A percentile compares a stretch with the other conserved stretches of the same genome.
phyloP scores from a whole-genome alignment of 2,113 vertebrate genomes.

The Pedionomus torquatus region DNA sequence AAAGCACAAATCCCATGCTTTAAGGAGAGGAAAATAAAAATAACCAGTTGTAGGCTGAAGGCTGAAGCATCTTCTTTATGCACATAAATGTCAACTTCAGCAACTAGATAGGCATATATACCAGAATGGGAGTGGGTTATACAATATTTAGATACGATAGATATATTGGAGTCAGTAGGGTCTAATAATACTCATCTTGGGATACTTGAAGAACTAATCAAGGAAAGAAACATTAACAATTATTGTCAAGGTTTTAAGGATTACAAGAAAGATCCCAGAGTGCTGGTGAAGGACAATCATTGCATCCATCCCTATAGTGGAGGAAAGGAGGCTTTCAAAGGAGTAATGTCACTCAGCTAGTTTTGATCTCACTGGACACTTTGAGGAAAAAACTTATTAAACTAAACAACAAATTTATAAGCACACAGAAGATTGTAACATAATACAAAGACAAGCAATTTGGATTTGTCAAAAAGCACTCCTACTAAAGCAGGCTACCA shows the following conservation, averaged over 20 bases:
- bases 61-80: neutral
- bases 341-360: too few relatives aligned
- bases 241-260: neutral
- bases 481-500: neutral
- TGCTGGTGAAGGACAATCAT: neutral
- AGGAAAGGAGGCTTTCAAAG: neutral
- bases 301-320: too few relatives aligned
- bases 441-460: neutral
- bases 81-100: neutral
- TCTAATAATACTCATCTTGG: neutral
- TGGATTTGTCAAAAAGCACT: neutral
- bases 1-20: neutral
- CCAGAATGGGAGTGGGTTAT: neutral
- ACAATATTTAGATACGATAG: neutral
- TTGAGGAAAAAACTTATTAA: neutral
- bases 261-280: neutral
- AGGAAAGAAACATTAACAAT: neutral
- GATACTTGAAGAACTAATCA: neutral
- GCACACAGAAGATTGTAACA: neutral
- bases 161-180: neutral
- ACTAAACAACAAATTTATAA: neutral
- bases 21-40: neutral
- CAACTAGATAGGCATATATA: neutral
- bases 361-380: neutral
- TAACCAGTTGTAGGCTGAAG: neutral